phyloP scores from a whole-genome alignment of 2,888 invertebrate species.

The Hypomecis atomaria region DNA sequence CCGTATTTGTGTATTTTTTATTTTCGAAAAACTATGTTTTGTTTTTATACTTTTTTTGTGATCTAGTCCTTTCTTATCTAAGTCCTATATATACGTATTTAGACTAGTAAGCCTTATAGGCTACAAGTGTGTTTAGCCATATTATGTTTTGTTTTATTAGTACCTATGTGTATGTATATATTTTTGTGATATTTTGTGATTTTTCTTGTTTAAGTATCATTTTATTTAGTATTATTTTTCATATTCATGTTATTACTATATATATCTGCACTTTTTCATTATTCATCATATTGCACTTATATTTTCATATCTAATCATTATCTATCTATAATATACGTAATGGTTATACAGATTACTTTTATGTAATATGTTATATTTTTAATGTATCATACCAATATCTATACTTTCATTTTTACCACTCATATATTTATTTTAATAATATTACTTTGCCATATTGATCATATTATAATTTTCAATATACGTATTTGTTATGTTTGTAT shows the following conservation, averaged over 20 bases:
- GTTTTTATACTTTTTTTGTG: slow-evolving; percentile 45
- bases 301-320: neutral
- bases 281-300: slow-evolving; percentile 20
- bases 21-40: slow-evolving; percentile 59
- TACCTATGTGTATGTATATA: slow-evolving; percentile 45
- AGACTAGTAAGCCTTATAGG: slow-evolving; percentile 46
- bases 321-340: neutral
- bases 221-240: slow-evolving; percentile 8
- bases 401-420: neutral
- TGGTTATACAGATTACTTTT: neutral
- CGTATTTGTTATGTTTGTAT: slow-evolving; percentile 27
- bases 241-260: slow-evolving; percentile 10
- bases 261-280: slow-evolving; percentile 31
- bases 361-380: neutral
- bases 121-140: slow-evolving; percentile 38
- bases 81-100: slow-evolving; percentile 55
- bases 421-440: neutral
- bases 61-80: slow-evolving; percentile 71
- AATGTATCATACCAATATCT: neutral
- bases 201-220: slow-evolving; percentile 38
- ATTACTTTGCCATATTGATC: slow-evolving; percentile 1
- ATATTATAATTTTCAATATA: slow-evolving; percentile 22
- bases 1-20: slow-evolving; percentile 79
- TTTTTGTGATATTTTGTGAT: slow-evolving; percentile 45
- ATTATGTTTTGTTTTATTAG: slow-evolving; percentile 41